Evolutionary conservation across 2,888 invertebrate genomes (phyloP), one percentile per base, ranked within the genome.

Genomic region (Fragum fragum): DNA sequence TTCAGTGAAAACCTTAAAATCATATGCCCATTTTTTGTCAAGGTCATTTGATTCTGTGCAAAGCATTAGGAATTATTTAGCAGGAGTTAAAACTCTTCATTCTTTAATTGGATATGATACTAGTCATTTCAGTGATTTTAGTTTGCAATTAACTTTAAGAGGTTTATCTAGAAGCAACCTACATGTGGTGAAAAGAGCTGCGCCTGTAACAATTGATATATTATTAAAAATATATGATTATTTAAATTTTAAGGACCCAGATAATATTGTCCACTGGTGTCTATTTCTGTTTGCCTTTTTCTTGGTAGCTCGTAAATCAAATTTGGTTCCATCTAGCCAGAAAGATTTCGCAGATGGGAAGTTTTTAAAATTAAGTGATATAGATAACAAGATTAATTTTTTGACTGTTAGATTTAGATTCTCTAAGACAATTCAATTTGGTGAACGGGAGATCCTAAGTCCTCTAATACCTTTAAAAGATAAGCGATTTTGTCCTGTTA

Each of bases 1-100:
- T 16, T 28, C 59, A 53, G 21, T n/a, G n/a, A n/a, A n/a, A n/a
- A n/a, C n/a, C n/a, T n/a, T n/a, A n/a, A n/a, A n/a, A n/a, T n/a
- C n/a, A n/a, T n/a, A n/a, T n/a, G n/a, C n/a, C n/a, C n/a, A n/a
- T n/a, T n/a, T n/a, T n/a, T n/a, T n/a, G n/a, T n/a, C n/a, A n/a
- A n/a, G n/a, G n/a, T n/a, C n/a, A n/a, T n/a, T n/a, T n/a, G n/a
- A n/a, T n/a, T n/a, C 61, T 26, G 53, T 71, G n/a, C 55, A 76
- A 5, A 57, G 57, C 39, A 68, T 76, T n/a, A 76, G 29, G n/a
- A 74, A 74, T 74, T 74, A 74, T 70, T n/a, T 59, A 26, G 11
- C 59, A 5, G 70, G 69, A 9, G 76, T 76, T 23, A 76, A 70
- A 42, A n/a, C 14, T 36, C 32, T 28, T 68, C 55, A 47, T 69